Base-by-base conservation (phyloP, 2,888 invertebrate species). In the Chironomus riparius region DNA sequence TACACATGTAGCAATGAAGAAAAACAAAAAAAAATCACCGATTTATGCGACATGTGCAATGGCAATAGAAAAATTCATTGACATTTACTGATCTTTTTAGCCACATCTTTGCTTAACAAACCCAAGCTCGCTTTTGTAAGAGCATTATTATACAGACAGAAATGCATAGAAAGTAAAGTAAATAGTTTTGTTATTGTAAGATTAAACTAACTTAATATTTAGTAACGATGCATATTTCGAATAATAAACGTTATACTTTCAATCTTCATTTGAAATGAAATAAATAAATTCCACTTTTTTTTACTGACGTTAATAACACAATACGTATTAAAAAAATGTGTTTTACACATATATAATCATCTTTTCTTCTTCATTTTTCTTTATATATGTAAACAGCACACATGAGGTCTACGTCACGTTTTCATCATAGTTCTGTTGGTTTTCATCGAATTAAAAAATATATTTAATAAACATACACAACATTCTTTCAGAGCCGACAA, bases 391-490 rank as follows among this genome's bases (percentile, higher is more conserved):
- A 65, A 65, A 65, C 65, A 65, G 18, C 18, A 65, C 65, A 24
- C 10, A 65, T 65, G 65, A 65, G 65, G 65, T 65, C 65, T 65
- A 24, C 65, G 65, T 65, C 65, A 65, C 65, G 21, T 65, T 65
- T 65, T 65, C 65, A 21, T 65, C 65, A 65, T 65, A 56, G 15
- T 56, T 56, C 18, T 18, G 18, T 15, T 56, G 18, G 4, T 18
- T n/a, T 65, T 24, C 5, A 12, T 56, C 56, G 56, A 56, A 56
- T 15, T 56, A 56, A 56, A 56, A 18, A 56, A 56, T 15, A 56
- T 18, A 15, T 56, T 56, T 56, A 56, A 56, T 56, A 56, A 56
- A 56, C 15, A 56, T 56, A 56, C 56, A 56, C 56, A 56, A 56
- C 56, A 18, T 38, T 38, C 1, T 10, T 38, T 38, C 38, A 38